Evolutionary conservation across 2,888 invertebrate species (phyloP).

Genomic region (Sphaerophoria taeniata): DNA sequence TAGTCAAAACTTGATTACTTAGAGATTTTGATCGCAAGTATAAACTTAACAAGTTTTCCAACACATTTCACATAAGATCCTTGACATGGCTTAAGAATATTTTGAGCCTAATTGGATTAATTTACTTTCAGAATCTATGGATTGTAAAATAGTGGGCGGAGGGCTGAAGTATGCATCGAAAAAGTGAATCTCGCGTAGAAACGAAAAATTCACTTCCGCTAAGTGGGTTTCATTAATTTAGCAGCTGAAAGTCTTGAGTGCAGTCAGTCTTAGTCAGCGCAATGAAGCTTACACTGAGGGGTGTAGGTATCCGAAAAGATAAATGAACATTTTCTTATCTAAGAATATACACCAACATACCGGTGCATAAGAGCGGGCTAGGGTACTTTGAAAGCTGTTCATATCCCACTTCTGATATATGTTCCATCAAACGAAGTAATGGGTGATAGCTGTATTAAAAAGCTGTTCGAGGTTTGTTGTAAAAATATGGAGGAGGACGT

Average conservation of each 20-base stretch:
- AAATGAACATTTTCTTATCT: constrained; percentile 62
- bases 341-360: neutral
- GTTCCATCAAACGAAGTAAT: neutral
- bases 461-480: neutral
- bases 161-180: constrained; percentile 10
- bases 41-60: too few relatives aligned
- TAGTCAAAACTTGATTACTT: too few relatives aligned
- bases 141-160: neutral
- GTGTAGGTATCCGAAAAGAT: constrained; percentile 57
- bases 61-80: constrained; percentile 63
- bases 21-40: too few relatives aligned
- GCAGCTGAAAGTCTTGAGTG: constrained; percentile 64
- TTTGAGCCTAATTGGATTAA: constrained; percentile 73
- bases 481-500: constrained; percentile 7
- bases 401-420: constrained; percentile 14
- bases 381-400: constrained; percentile 37
- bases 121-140: constrained; percentile 43
- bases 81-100: constrained; percentile 48
- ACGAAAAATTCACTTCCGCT: constrained; percentile 57
- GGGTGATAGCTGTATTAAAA: constrained; percentile 18
- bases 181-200: constrained; percentile 27
- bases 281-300: constrained; percentile 36
- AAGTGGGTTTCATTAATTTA: constrained; percentile 72
- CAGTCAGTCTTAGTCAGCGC: constrained; percentile 60
- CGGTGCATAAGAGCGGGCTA: neutral